These are phyloP conservation scores for Myrmophylax atrothorax DNA, from an alignment of 2,113 vertebrate genomes.

Conservation along the genomic window DNA sequence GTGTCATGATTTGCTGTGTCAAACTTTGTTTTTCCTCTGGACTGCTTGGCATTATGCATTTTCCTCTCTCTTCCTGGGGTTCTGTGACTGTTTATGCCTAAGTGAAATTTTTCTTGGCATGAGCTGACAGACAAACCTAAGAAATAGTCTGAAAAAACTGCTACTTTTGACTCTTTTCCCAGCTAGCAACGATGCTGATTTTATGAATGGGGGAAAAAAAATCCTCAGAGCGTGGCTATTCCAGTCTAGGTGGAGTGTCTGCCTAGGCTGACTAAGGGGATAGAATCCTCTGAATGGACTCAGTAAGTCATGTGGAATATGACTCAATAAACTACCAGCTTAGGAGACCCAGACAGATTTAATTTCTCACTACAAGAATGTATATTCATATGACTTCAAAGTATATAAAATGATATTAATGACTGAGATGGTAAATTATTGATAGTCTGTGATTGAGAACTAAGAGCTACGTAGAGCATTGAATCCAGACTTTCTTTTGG, in stretches of 20 bases:
- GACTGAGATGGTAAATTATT: background rate
- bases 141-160: background rate
- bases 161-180: background rate
- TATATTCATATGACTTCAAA: background rate
- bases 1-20: background rate
- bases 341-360: background rate
- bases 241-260: background rate
- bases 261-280: background rate
- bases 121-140: background rate
- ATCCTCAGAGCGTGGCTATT: fast-evolving
- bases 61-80: background rate
- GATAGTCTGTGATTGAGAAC: background rate
- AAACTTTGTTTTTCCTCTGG: background rate
- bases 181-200: background rate
- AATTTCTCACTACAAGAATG: background rate
- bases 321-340: background rate
- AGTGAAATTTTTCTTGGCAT: constrained; percentile 29
- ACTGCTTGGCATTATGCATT: fast-evolving
- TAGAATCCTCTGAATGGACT: background rate
- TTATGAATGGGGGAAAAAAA: constrained; percentile 17
- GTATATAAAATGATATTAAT: background rate
- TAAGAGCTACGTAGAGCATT: background rate
- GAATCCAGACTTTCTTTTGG: background rate
- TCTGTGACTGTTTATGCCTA: background rate
- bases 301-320: background rate